A percentile compares a stretch with the other conserved stretches of the same genome.
phyloP scores from a whole-genome alignment of 2,797 vertebrate genomes.

The Acipenser oxyrinchus region DNA sequence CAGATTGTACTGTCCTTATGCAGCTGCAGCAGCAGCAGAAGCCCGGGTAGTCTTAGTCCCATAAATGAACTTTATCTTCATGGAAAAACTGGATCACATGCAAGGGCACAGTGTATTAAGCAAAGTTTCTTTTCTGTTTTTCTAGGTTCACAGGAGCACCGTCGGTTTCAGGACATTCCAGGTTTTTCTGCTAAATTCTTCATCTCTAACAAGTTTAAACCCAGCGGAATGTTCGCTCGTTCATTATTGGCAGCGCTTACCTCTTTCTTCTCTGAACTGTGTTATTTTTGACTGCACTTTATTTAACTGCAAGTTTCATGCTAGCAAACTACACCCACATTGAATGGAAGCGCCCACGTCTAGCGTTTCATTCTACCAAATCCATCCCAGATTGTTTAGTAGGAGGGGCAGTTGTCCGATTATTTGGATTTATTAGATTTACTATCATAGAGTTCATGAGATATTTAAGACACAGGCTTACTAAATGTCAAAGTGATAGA shows the following conservation, averaged over 20 bases:
- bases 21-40: neutral
- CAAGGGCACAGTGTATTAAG: conserved; percentile 6
- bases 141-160: neutral
- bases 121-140: conserved; percentile 18
- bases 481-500: too few relatives aligned
- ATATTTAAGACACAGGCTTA: too few relatives aligned
- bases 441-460: too few relatives aligned
- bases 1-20: neutral
- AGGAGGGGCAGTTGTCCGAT: neutral
- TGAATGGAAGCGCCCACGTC: conserved; percentile 19
- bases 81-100: conserved; percentile 64
- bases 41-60: conserved; percentile 21
- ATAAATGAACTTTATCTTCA: conserved; percentile 19
- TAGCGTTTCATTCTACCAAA: neutral
- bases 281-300: neutral
- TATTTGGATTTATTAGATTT: too few relatives aligned
- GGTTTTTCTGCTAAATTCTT: neutral
- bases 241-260: too few relatives aligned
- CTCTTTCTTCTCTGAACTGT: too few relatives aligned
- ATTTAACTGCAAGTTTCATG: conserved; percentile 20
- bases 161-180: neutral
- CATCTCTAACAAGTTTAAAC: neutral
- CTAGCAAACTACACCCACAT: conserved; percentile 13
- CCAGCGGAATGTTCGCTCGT: neutral
- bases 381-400: neutral